These are phyloP conservation scores for Eustalomyia histrio DNA, from an alignment of 2,888 invertebrate species.

Conservation along the genomic window DNA sequence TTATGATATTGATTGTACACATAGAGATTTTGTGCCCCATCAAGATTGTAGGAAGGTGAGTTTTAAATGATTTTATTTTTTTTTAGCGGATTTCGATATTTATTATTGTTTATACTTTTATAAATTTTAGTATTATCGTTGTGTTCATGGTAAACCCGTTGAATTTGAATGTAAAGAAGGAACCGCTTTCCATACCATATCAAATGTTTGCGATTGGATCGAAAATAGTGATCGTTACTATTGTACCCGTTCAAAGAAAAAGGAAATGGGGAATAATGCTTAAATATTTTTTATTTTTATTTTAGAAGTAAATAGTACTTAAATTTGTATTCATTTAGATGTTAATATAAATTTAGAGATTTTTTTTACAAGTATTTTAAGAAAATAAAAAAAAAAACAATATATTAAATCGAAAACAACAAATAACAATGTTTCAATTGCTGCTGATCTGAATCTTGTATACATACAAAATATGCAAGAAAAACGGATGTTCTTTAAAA, in stretches of 20 bases:
- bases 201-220: constrained; percentile 91
- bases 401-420: neutral
- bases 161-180: constrained; percentile 87
- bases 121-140: constrained; percentile 87
- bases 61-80: neutral
- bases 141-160: constrained; percentile 88
- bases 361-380: neutral
- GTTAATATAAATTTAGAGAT: neutral
- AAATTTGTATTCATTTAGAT: neutral
- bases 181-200: constrained; percentile 86
- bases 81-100: neutral
- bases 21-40: constrained; percentile 82
- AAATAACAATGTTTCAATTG: neutral
- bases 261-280: constrained; percentile 67
- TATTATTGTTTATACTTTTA: neutral
- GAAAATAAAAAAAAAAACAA: neutral
- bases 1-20: constrained; percentile 80
- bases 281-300: constrained; percentile 30
- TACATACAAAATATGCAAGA: too few species aligned
- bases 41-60: constrained; percentile 82
- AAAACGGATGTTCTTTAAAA: too few species aligned
- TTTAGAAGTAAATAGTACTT: neutral
- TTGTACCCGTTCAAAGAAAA: constrained; percentile 73
- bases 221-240: constrained; percentile 83
- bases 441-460: too few species aligned